Evolutionary conservation across 2,888 invertebrate species (phyloP).

Genomic region (Globia sparganii): DNA sequence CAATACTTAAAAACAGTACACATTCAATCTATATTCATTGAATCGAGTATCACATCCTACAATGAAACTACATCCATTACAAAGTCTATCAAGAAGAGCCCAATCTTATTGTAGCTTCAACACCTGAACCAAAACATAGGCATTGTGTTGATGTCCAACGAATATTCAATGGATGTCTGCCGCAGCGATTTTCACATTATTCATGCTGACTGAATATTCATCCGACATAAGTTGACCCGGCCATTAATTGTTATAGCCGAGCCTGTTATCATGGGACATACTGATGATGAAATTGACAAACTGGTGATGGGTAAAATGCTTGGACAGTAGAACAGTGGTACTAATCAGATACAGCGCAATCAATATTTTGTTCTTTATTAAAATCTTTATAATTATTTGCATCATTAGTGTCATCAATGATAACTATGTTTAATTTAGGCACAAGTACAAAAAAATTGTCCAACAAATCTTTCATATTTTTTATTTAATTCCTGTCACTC

Average conservation of each 20-base stretch:
- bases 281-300: slow-evolving; percentile 70
- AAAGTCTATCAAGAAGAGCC: slow-evolving; percentile 50
- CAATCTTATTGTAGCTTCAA: slow-evolving; percentile 74
- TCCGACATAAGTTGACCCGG: slow-evolving; percentile 82
- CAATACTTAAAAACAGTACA: slow-evolving; percentile 41
- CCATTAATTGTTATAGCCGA: slow-evolving; percentile 87
- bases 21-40: slow-evolving; percentile 46
- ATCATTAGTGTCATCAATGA: not conserved
- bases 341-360: not conserved
- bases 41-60: slow-evolving; percentile 21
- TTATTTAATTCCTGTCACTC: not conserved
- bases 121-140: slow-evolving; percentile 78
- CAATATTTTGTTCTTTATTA: not conserved
- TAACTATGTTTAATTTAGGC: not conserved
- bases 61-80: slow-evolving; percentile 43
- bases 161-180: slow-evolving; percentile 81
- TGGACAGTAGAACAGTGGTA: not conserved
- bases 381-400: not conserved
- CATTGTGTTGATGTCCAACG: slow-evolving; percentile 77
- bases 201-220: slow-evolving; percentile 88
- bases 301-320: not conserved
- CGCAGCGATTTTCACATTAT: slow-evolving; percentile 84
- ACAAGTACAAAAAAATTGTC: not conserved
- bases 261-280: slow-evolving; percentile 72
- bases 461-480: not conserved